Evolutionary conservation across 2,797 vertebrate species (phyloP).

Genomic region (Dicrostonyx torquatus): DNA sequence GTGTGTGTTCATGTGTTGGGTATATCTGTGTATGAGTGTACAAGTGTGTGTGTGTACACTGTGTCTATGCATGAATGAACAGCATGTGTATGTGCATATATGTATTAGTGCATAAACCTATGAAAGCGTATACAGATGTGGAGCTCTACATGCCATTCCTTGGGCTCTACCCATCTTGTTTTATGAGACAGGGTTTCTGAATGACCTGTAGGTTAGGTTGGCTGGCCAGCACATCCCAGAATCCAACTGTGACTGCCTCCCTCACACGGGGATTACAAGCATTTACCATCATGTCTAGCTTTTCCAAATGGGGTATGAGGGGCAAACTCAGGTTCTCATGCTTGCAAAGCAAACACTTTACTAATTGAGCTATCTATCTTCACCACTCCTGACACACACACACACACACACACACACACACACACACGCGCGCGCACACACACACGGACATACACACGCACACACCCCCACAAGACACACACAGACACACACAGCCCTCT

Average conservation of each 20-base stretch:
- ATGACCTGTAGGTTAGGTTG: background rate
- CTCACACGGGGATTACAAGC: background rate
- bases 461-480: background rate
- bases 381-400: accelerated
- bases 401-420: background rate
- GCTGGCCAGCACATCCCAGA: background rate
- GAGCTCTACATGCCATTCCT: background rate
- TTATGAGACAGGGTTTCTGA: background rate
- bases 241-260: too few relatives aligned
- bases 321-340: background rate
- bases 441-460: background rate
- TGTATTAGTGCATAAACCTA: background rate
- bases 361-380: background rate
- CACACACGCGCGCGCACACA: too few relatives aligned
- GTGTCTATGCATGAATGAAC: background rate
- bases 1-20: background rate
- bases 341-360: background rate
- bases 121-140: too few relatives aligned
- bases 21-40: background rate
- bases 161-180: background rate
- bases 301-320: background rate
- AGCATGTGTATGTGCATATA: background rate
- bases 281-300: background rate
- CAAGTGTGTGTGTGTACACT: background rate
- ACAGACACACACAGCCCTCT: background rate